These are phyloP conservation scores for Trimorus sp. DNA, from an alignment of 2,888 invertebrate genomes.

Conservation along the genomic window DNA sequence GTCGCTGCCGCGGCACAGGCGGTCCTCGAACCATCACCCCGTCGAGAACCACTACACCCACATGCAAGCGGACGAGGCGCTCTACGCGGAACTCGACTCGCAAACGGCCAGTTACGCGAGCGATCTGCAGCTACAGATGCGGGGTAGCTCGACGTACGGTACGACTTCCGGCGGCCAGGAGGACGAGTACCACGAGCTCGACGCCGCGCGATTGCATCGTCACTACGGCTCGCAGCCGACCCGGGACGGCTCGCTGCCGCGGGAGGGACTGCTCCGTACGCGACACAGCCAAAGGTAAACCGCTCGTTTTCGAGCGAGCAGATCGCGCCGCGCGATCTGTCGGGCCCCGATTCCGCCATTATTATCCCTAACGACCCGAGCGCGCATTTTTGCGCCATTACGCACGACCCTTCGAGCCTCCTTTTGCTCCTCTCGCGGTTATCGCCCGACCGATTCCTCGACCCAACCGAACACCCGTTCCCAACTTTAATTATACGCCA, in stretches of 20 bases:
- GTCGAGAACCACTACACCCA: slow-evolving; percentile 89
- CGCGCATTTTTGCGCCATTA: slow-evolving; percentile 49
- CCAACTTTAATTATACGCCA: too few species aligned
- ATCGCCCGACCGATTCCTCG: too few species aligned
- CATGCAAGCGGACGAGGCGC: slow-evolving; percentile 86
- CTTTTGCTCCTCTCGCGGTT: too few species aligned
- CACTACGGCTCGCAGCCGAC: slow-evolving; percentile 76
- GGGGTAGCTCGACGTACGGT: slow-evolving; percentile 77
- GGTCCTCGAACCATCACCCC: slow-evolving; percentile 80
- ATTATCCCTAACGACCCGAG: slow-evolving; percentile 55
- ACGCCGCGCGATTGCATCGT: slow-evolving; percentile 79
- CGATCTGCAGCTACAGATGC: slow-evolving; percentile 79
- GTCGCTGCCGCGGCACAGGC: slow-evolving; percentile 78
- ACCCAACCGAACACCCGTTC: too few species aligned
- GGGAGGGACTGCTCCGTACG: slow-evolving; percentile 74
- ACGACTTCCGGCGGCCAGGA: slow-evolving; percentile 77
- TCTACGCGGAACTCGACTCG: slow-evolving; percentile 88
- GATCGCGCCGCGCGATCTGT: slow-evolving; percentile 47
- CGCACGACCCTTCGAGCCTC: slow-evolving; percentile 18
- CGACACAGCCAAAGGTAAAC: slow-evolving; percentile 79
- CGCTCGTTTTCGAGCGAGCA: background rate
- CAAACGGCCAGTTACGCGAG: slow-evolving; percentile 82
- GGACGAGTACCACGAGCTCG: slow-evolving; percentile 80
- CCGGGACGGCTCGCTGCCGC: slow-evolving; percentile 74
- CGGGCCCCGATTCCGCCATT: slow-evolving; percentile 39